Evolutionary conservation across 2,797 vertebrate species (phyloP), one percentile per base, ranked within the genome.

Genomic region (Lagodon rhomboides): DNA sequence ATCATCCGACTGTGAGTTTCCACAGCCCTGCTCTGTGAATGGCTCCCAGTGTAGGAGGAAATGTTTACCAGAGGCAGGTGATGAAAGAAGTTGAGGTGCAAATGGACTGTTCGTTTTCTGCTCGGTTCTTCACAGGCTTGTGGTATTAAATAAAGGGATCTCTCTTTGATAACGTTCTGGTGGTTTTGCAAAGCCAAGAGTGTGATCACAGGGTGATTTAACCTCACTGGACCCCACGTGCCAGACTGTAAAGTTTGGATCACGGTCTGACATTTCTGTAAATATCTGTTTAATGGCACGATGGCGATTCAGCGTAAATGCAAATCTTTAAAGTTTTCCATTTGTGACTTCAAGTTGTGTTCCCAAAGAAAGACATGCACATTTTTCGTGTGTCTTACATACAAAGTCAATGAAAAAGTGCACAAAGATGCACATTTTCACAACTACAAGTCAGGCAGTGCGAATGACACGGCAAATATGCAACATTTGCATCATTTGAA

Each of bases 1-100:
- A 53, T 61, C 34, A 61, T 41, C 58, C n/a, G 27, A 7, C 68
- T 59, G 51, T 66, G 46, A 65, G 22, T 80, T 75, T 84, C 59
- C 25, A 69, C 73, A 67, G 50, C 59, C 77, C 53, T 50, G 54
- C n/a, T 79, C 43, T 58, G 34, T 79, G 4, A 59, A 77, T 59
- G 30, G 50, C 61, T 73, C 38, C 53, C 22, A 18, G 23, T 53
- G 44, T 27, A 46, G 44, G n/a, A 69, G 17, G 17, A 74, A 23
- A 30, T 67, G 68, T 77, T 71, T n/a, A 51, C 34, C 44, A 70
- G 59, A 30, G 6, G 60, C 10, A 55, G 55, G 25, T 25, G 30
- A 74, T 34, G 54, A 71, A 59, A 77, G 20, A 68, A 15, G 43
- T 16, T 51, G 6, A 55, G 8, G 41, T 68, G 75, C 10, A 74